These are phyloP conservation scores for Syndactyla subalaris DNA, from an alignment of 2,797 vertebrate species.

Conservation along the genomic window DNA sequence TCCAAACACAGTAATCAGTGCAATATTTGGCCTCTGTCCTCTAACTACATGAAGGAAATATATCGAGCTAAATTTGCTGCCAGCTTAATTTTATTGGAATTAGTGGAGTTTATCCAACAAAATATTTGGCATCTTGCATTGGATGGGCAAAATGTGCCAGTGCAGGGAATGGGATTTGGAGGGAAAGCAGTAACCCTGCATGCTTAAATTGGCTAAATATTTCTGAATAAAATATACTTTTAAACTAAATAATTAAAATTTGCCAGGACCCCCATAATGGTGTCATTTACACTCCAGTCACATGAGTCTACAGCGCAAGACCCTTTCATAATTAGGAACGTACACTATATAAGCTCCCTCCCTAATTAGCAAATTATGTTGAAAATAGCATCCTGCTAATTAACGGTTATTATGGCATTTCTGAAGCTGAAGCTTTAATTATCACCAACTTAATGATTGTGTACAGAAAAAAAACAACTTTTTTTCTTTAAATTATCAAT, in stretches of 20 bases:
- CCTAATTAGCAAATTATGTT: slow-evolving; percentile 99
- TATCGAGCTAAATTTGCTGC: slow-evolving; percentile 35
- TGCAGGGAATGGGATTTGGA: slow-evolving; percentile 8
- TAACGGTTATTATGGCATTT: slow-evolving; percentile 98
- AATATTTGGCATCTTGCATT: slow-evolving; percentile 39
- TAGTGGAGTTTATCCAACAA: slow-evolving; percentile 59
- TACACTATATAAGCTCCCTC: slow-evolving; percentile 89
- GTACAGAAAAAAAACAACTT: slow-evolving; percentile 75
- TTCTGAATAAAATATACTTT: slow-evolving; percentile 71
- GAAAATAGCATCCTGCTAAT: slow-evolving; percentile 98
- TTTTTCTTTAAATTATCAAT: slow-evolving; percentile 85
- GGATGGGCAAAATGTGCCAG: slow-evolving; percentile 38
- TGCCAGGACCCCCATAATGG: slow-evolving; percentile 82
- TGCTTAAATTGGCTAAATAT: slow-evolving; percentile 67
- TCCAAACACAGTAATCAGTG: slow-evolving; percentile 27
- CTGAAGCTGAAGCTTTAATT: slow-evolving; percentile 96
- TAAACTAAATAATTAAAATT: slow-evolving; percentile 77
- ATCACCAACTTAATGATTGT: slow-evolving; percentile 89
- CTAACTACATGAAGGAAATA: slow-evolving; percentile 54
- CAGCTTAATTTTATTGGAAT: slow-evolving; percentile 65
- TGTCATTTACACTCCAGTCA: slow-evolving; percentile 90
- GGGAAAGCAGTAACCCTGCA: background rate
- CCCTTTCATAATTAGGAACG: slow-evolving; percentile 93
- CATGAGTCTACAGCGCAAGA: slow-evolving; percentile 88
- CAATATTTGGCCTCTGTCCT: slow-evolving; percentile 40